These are phyloP conservation scores for Sceliomorpha sp. DNA, from an alignment of 2,888 invertebrate species.

Conservation along the genomic window DNA sequence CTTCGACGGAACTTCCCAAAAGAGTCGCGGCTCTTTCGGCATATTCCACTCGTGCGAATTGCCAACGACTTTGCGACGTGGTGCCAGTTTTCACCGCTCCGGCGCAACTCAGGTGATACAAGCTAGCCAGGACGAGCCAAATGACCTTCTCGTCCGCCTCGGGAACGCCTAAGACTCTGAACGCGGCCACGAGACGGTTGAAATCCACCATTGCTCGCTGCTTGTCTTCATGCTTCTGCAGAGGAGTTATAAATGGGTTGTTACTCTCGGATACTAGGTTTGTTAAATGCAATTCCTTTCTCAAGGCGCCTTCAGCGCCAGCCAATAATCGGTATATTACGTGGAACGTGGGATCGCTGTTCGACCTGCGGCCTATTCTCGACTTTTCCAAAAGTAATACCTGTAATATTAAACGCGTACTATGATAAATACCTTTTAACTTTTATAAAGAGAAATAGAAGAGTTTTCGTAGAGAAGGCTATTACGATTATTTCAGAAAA, in stretches of 20 bases:
- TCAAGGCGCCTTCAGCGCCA: conserved; percentile 90
- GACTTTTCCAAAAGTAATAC: conserved; percentile 89
- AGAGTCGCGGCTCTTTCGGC: conserved; percentile 89
- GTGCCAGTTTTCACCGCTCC: conserved; percentile 87
- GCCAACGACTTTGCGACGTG: conserved; percentile 84
- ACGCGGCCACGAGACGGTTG: conserved; percentile 88
- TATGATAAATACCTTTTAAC: conserved; percentile 1
- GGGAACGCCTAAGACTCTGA: conserved; percentile 88
- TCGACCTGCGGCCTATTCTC: conserved; percentile 86
- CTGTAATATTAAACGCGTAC: conserved; percentile 46
- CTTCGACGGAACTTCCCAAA: conserved; percentile 90
- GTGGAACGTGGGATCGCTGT: conserved; percentile 87
- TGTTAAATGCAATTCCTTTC: conserved; percentile 91
- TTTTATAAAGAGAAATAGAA: conserved; percentile 1
- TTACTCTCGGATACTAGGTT: conserved; percentile 85
- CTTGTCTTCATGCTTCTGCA: conserved; percentile 90
- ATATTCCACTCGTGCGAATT: conserved; percentile 89
- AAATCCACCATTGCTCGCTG: conserved; percentile 91
- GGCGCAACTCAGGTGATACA: conserved; percentile 95
- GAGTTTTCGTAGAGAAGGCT: too few species aligned
- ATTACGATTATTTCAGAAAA: too few species aligned
- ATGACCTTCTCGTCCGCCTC: conserved; percentile 90
- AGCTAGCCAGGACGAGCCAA: conserved; percentile 94
- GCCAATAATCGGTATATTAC: conserved; percentile 87
- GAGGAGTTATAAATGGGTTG: conserved; percentile 89